phyloP scores from a whole-genome alignment of 2,888 invertebrate genomes.

The Drosophila planitibia region DNA sequence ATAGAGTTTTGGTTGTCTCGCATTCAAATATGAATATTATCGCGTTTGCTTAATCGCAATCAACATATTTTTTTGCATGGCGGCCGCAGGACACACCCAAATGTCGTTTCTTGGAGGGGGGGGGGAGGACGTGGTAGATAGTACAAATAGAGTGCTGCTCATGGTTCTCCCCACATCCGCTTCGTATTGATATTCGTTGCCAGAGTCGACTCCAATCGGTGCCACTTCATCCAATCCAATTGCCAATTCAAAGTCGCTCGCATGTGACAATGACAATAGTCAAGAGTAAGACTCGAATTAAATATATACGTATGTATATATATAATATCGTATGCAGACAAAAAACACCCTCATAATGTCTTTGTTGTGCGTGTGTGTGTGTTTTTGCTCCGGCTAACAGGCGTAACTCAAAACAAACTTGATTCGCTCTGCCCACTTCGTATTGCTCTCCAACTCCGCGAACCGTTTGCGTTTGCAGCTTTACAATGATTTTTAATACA shows the following conservation, averaged over 20 bases:
- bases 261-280: constrained; percentile 47
- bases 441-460: background rate
- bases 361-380: constrained; percentile 15
- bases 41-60: constrained; percentile 78
- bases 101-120: constrained; percentile 21
- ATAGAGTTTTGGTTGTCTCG: constrained; percentile 66
- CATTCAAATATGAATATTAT: constrained; percentile 82
- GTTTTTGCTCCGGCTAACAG: constrained; percentile 43
- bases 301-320: constrained; percentile 20
- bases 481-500: constrained; percentile 23
- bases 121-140: background rate
- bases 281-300: constrained; percentile 48
- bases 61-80: constrained; percentile 56
- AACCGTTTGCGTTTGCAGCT: background rate
- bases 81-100: constrained; percentile 58
- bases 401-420: constrained; percentile 61
- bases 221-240: constrained; percentile 38
- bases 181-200: constrained; percentile 45
- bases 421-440: constrained; percentile 63
- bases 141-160: constrained; percentile 11
- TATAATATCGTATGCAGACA: constrained; percentile 59
- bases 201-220: background rate
- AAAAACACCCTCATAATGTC: constrained; percentile 67
- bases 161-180: constrained; percentile 46
- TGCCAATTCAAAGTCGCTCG: constrained; percentile 35